Evolutionary conservation across 2,113 vertebrate species (phyloP), one percentile per base, ranked within the genome.

Genomic region (Scartelaos histophorus): DNA sequence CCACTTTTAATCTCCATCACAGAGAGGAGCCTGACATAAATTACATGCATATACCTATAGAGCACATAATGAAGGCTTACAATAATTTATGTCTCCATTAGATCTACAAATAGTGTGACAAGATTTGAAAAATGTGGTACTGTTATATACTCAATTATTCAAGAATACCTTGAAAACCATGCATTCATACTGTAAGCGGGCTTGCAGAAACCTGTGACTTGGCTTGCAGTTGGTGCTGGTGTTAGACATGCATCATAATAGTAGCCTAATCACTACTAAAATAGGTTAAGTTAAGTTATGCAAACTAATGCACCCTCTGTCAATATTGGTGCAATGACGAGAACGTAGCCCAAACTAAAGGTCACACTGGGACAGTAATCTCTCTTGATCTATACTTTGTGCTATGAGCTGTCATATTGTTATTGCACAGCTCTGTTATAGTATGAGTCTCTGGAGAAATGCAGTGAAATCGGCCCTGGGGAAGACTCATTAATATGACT

Each of bases 401-500:
- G 61, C 34, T n/a, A n/a, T n/a, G 17, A 64, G 17, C 17, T 1
- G 47, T 69, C 57, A 70, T 5, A 5, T 46, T 9, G 58, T 82
- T 64, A 76, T 69, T 70, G 76, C 73, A 60, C 45, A 19, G 3
- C 71, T 73, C 61, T 7, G 75, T 57, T 49, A 67, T 71, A 66
- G 47, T 65, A 35, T 67, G 16, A 35, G 38, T 74, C 75, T 77
- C 79, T 35, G 35, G 79, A 73, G 78, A 67, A 53, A 76, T 62
- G 67, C 58, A 61, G 80, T 67, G n/a, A 64, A 69, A 67, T 24
- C 13, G n/a, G 75, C 82, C 70, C 73, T 0, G 45, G 76, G 75
- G 82, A 74, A 69, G 2, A 53, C 54, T 86, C 82, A 84, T 87
- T 89, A 87, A 83, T 76, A 83, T 82, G 78, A 72, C 83, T 78